Evolutionary conservation across 2,113 vertebrate species (phyloP), one percentile per base, ranked within the genome.

Genomic region (Seriola aureovittata): DNA sequence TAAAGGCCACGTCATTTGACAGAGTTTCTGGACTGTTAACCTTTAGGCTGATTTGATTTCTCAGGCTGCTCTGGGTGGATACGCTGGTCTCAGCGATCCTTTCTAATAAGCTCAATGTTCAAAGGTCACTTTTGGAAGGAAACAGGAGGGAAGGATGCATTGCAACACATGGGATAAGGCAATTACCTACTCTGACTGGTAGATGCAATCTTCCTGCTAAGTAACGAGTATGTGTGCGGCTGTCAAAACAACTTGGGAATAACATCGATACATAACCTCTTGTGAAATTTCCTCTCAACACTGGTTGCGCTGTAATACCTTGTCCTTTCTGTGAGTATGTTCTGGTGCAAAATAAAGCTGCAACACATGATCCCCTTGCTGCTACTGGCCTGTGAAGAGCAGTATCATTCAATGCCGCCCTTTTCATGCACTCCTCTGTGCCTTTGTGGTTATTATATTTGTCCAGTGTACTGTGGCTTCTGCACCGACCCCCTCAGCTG

Each of bases 391-490:
- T 89, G 62, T 86, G 84, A 90, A 89, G 91, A 88, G 83, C 85
- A 78, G 80, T 52, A 88, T 91, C 80, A 88, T 89, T 94, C 91
- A 93, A 82, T 88, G 77, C 83, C 90, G 55, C 78, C 79, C 87
- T 86, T 94, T 94, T 93, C 85, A 94, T 91, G 85, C 78, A 68
- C 87, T 90, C 88, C 78, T 89, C 66, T 55, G 80, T 90, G 92
- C 90, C 70, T 92, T 89, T 91, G 80, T 89, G 85, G 85, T 91
- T 93, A 94, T 95, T 95, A 94, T 95, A 92, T 95, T 95, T 95
- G 91, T 93, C 94, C 95, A 95, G 92, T 93, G 94, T 93, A 93
- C 91, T 95, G 91, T 94, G 91, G 91, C 90, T 91, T 92, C 86
- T 89, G 86, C 84, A 71, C 82, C 85, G 87, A 90, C 87, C 85